Evolutionary conservation across 2,888 invertebrate genomes (phyloP).

Genomic region (Catocala nupta): DNA sequence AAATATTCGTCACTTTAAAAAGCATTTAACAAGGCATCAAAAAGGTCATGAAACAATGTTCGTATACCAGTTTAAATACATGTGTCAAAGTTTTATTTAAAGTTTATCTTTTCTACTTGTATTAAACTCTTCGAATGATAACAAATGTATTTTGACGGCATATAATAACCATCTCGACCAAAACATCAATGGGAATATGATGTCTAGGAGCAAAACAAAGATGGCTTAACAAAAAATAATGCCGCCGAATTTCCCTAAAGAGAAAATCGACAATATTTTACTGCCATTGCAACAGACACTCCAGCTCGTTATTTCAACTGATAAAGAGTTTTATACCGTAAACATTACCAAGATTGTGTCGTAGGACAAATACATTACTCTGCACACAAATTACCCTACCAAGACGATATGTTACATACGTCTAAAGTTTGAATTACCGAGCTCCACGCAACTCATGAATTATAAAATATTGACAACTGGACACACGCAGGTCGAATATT

Average conservation of each 20-base stretch:
- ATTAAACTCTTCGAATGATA: background rate
- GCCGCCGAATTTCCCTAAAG: conserved; percentile 46
- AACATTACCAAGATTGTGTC: conserved; percentile 23
- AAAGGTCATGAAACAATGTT: too few species aligned
- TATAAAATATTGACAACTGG: conserved; percentile 48
- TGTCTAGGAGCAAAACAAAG: conserved; percentile 32
- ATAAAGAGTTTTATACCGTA: conserved; percentile 29
- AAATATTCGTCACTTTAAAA: too few species aligned
- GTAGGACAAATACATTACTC: conserved; percentile 22
- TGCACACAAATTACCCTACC: conserved; percentile 26
- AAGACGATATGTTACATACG: conserved; percentile 23
- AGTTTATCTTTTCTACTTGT: too few species aligned
- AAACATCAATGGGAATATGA: conserved; percentile 15
- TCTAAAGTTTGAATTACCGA: conserved; percentile 37
- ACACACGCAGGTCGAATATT: conserved; percentile 31
- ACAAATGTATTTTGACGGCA: background rate
- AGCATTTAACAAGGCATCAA: too few species aligned
- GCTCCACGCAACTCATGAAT: conserved; percentile 50
- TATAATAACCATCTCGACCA: conserved; percentile 1
- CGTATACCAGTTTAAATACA: too few species aligned
- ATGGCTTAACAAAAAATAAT: conserved; percentile 30
- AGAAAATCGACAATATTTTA: conserved; percentile 36
- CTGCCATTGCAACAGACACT: conserved; percentile 30
- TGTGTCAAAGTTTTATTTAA: too few species aligned
- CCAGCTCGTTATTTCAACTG: conserved; percentile 35